Base-by-base conservation (phyloP, 2,797 vertebrate genomes). In the Pempheris klunzingeri region DNA sequence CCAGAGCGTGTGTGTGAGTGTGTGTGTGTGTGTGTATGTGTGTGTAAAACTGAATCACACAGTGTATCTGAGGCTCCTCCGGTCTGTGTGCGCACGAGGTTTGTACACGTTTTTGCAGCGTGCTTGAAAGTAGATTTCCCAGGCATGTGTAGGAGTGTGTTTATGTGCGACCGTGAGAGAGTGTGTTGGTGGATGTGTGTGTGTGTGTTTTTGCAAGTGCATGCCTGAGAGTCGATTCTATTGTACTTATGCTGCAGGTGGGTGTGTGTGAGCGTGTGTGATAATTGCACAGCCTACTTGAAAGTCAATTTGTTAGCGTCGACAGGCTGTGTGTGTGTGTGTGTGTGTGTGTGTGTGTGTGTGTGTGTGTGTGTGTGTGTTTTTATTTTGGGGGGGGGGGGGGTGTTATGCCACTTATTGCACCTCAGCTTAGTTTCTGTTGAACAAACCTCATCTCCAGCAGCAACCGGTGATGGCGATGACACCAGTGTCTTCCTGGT, bases 401-500 rank as follows among this genome's bases (percentile, higher is more conserved):
- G n/a, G n/a, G n/a, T n/a, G n/a, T n/a, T n/a, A n/a, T n/a, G n/a
- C n/a, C n/a, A n/a, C n/a, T n/a, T n/a, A n/a, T 75, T 78, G 61
- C 52, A 72, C 65, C 72, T 67, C 60, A 32, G 52, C 50, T 71
- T 63, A 46, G 63, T 73, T 60, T 67, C 66, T 69, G 44, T 61
- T 47, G 74, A 71, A 81, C 74, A 71, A 71, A 81, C 74, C 52
- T 11, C 55, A 52, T 77, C 69, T 74, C 78, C 74, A 74, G 62
- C 3, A 4, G 76, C 73, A 88, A 83, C 61, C 7, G 14, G 52
- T 52, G 39, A 75, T 36, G 10, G 63, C 11, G 13, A 60, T 72
- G 80, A 77, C 74, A 83, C 60, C 34, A 66, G 60, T 68, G 62
- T 82, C 84, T 57, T 75, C 41, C 41, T 71, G 59, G 89, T 92